These are phyloP conservation scores for Trissolcus japonicus DNA, from an alignment of 2,888 invertebrate genomes.

Conservation along the genomic window DNA sequence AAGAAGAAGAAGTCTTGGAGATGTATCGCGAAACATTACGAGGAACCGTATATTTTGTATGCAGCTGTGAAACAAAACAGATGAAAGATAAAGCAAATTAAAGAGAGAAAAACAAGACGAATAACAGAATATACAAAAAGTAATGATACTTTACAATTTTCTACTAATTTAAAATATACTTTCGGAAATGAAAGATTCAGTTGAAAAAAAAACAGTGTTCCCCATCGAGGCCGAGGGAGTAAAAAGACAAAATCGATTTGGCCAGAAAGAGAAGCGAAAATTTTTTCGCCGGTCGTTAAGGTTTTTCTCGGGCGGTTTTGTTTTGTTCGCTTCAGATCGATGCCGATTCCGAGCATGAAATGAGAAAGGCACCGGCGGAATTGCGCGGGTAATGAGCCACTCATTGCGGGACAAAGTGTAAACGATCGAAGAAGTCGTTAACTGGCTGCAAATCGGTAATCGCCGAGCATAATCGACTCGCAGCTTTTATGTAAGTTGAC, in stretches of 20 bases:
- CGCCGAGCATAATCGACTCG: constrained; percentile 68
- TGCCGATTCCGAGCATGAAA: constrained; percentile 65
- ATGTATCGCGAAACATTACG: constrained; percentile 11
- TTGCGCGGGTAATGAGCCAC: constrained; percentile 61
- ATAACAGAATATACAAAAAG: no score
- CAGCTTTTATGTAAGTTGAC: constrained; percentile 65
- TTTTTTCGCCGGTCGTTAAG: constrained; percentile 45
- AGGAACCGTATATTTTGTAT: constrained; percentile 6
- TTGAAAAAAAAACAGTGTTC: no score
- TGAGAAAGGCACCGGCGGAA: constrained; percentile 60
- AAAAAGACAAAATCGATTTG: constrained; percentile 22
- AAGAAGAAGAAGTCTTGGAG: not conserved
- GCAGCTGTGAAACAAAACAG: no score
- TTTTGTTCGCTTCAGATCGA: constrained; percentile 60
- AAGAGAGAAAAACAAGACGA: no score
- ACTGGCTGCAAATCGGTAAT: constrained; percentile 73
- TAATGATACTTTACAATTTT: no score
- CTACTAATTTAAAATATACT: no score
- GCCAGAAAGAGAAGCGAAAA: constrained; percentile 19
- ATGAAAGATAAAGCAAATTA: no score
- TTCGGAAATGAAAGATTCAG: no score
- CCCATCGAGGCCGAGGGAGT: no score
- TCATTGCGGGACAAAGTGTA: constrained; percentile 60
- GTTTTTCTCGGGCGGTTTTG: constrained; percentile 39
- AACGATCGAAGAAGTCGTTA: constrained; percentile 72